phyloP scores from a whole-genome alignment of 2,888 invertebrate species.

The Nomada goodeniana region DNA sequence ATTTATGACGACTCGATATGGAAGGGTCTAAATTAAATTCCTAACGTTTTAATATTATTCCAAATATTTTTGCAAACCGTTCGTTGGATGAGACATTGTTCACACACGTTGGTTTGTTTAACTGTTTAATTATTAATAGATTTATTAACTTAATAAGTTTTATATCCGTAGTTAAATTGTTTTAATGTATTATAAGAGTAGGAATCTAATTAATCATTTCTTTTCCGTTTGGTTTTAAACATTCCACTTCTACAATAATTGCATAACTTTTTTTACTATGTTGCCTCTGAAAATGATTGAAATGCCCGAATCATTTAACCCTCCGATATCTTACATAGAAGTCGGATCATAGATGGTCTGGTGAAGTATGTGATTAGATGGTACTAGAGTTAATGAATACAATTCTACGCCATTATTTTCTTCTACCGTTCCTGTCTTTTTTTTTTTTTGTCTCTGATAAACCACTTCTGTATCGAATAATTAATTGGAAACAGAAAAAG shows the following conservation, averaged over 20 bases:
- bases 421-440: too few relatives aligned
- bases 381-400: background rate
- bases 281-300: slow-evolving; percentile 9
- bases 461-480: too few relatives aligned
- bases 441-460: too few relatives aligned
- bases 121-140: background rate
- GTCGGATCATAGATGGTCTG: slow-evolving; percentile 11
- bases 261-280: slow-evolving; percentile 10
- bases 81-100: background rate
- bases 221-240: slow-evolving; percentile 10
- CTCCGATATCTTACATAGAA: slow-evolving; percentile 35
- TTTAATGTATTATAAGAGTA: slow-evolving; percentile 30
- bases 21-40: slow-evolving; percentile 40
- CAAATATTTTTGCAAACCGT: background rate
- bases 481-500: too few relatives aligned
- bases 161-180: background rate
- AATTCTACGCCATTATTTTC: too few relatives aligned
- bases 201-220: slow-evolving; percentile 40
- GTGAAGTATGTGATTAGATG: slow-evolving; percentile 19
- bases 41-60: slow-evolving; percentile 35
- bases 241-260: slow-evolving; percentile 9
- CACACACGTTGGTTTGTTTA: background rate
- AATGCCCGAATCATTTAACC: slow-evolving; percentile 30
- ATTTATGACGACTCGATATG: slow-evolving; percentile 28
- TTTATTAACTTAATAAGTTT: background rate